Evolutionary conservation across 2,888 invertebrate genomes (phyloP).

Genomic region (Scelioninae gen. 1): DNA sequence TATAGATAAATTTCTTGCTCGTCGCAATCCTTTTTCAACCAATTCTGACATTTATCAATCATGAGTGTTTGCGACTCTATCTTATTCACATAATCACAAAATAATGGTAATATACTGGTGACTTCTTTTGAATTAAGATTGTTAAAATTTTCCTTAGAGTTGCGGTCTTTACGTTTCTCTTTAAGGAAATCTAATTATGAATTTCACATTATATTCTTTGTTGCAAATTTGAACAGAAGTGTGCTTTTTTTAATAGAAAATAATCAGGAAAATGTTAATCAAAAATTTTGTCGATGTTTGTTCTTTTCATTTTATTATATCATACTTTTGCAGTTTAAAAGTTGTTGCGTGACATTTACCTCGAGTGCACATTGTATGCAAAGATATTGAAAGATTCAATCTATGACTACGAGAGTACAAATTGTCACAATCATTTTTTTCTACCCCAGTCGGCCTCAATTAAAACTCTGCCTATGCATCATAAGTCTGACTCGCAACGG

Average conservation of each 20-base stretch:
- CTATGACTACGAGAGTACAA: constrained; percentile 35
- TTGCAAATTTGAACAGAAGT: no score
- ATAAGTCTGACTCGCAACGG: constrained; percentile 41
- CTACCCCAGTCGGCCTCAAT: constrained; percentile 40
- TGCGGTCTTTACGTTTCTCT: no score
- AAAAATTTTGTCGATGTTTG: no score
- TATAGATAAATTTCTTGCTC: constrained; percentile 42
- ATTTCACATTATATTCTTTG: no score
- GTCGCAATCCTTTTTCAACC: background rate
- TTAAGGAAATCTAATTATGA: no score
- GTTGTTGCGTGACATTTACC: constrained; percentile 16
- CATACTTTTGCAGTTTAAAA: background rate
- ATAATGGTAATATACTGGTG: constrained; percentile 16
- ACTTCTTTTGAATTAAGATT: no score
- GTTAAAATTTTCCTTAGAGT: no score
- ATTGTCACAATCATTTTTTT: constrained; percentile 56
- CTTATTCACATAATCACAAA: constrained; percentile 22
- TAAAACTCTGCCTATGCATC: constrained; percentile 53
- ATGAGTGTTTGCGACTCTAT: constrained; percentile 46
- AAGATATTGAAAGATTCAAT: constrained; percentile 13
- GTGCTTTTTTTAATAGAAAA: no score
- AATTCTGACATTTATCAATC: constrained; percentile 69
- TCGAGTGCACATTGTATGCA: background rate
- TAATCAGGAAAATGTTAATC: no score
- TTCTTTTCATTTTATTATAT: background rate